Base-by-base conservation (phyloP, 2,113 vertebrate species). In the Colaptes auratus region DNA sequence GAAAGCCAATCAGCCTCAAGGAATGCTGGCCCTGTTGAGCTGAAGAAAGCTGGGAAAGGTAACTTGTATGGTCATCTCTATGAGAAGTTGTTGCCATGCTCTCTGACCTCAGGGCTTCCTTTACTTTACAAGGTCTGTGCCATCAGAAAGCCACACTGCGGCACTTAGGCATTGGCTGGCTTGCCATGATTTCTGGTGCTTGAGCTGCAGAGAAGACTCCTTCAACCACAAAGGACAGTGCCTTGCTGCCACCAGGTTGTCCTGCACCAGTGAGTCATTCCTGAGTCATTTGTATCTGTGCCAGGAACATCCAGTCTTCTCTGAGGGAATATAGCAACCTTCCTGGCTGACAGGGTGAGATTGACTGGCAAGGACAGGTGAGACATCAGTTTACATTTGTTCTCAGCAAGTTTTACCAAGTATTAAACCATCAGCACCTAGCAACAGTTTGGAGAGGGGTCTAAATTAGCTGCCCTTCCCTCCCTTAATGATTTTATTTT, bases 261-360 rank as follows among this genome's bases (percentile, higher is more conserved):
- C 24, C 71, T 82, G 59, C 36, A 90, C 65, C 93, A 94, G 17
- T 96, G 95, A 97, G 87, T 97, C 93, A 95, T 12, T 33, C 61
- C 94, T 93, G 86, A 97, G 92, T 96, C 90, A 85, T 52, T 89
- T 86, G 90, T 82, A 16, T 30, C 88, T 7, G 13, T 50, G 92
- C 97, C 97, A 97, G 97, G 96, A 97, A 95, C 94, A 98, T 70
- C 21, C 66, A 93, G 92, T 96, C 81, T 97, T 88, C 74, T 86
- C 50, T 33, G 35, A 73, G 53, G 72, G 76, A 89, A 94, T 93
- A 91, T 46, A 60, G 30, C 50, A 89, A 86, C 91, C 69, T 79
- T 81, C 63, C 55, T 86, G 53, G 31, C 67, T 91, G 95, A 92
- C 60, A 89, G 16, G 93, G 93, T 48, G 82, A 94, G 81, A 95